These are phyloP conservation scores for Podiceps cristatus DNA, from an alignment of 2,113 vertebrate genomes.

Conservation along the genomic window DNA sequence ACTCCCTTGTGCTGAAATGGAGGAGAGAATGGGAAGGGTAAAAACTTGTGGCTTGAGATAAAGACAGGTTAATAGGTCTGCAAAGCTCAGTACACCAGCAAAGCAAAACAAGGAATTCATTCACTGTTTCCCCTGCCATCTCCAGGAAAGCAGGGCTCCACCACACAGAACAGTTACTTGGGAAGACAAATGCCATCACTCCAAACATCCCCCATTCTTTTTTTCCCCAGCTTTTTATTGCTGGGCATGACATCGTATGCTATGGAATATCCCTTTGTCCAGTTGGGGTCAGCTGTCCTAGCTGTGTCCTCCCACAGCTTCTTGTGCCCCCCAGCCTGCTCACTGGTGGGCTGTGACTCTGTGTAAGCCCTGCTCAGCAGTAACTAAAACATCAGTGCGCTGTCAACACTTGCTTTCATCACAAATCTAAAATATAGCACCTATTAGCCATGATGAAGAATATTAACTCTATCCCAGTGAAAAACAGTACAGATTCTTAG, in stretches of 20 bases:
- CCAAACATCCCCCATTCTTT: not conserved
- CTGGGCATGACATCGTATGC: accelerated
- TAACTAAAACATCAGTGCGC: not conserved
- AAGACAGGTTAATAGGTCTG: not conserved
- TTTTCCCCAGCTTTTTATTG: not conserved
- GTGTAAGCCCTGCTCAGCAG: not conserved
- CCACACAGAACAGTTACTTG: accelerated
- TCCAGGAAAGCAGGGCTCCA: not conserved
- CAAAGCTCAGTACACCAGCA: not conserved
- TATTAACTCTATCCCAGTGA: not conserved
- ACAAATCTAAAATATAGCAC: not conserved
- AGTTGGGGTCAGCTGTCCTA: not conserved
- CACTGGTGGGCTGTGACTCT: accelerated
- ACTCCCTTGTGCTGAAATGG: not conserved
- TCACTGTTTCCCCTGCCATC: not conserved
- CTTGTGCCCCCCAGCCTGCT: not conserved
- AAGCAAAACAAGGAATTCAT: not conserved
- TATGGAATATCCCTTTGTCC: not conserved
- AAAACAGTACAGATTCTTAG: not conserved
- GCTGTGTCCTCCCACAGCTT: no score
- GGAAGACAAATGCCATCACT: not conserved
- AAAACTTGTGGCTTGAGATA: not conserved
- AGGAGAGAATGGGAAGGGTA: not conserved
- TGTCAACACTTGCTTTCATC: not conserved
- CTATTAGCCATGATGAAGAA: not conserved